Conservation (phyloP, 2,888 invertebrate genomes). For the Flexamia atlantica region DNA sequence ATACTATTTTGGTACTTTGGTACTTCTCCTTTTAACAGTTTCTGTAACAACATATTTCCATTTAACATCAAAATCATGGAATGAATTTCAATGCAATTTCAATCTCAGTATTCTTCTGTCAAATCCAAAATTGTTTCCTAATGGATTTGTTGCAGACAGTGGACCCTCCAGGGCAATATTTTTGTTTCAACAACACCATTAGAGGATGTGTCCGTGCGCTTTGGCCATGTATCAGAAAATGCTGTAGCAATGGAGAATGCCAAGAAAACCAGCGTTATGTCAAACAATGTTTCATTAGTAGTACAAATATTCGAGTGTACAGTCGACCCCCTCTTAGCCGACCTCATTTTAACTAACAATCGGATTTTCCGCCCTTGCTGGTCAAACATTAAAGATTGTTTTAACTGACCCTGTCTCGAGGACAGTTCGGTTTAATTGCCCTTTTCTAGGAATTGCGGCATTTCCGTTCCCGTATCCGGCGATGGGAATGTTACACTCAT, state of each 20-base stretch:
- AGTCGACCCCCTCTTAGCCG: not conserved
- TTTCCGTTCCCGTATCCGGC: too few species aligned
- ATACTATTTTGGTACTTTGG: too few species aligned
- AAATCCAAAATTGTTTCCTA: not conserved
- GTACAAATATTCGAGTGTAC: too few species aligned
- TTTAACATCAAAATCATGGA: not conserved
- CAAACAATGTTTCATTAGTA: too few species aligned
- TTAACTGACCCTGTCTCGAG: too few species aligned
- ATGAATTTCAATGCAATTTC: not conserved
- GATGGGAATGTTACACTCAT: too few species aligned
- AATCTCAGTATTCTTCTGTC: not conserved
- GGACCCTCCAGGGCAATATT: slow-evolving; percentile 34
- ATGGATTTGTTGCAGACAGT: slow-evolving; percentile 10
- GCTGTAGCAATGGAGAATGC: slow-evolving; percentile 9
- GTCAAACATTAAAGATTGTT: too few species aligned
- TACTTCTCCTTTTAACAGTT: not conserved
- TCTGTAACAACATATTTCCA: not conserved
- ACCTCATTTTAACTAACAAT: not conserved
- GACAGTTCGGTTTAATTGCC: too few species aligned
- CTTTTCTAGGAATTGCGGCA: too few species aligned
- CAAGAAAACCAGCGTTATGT: not conserved
- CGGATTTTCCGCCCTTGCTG: too few species aligned
- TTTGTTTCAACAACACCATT: slow-evolving; percentile 33
- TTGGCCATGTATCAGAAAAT: slow-evolving; percentile 45
- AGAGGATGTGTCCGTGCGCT: slow-evolving; percentile 30